phyloP scores from a whole-genome alignment of 2,113 vertebrate species.

The Tachysurus vachellii region DNA sequence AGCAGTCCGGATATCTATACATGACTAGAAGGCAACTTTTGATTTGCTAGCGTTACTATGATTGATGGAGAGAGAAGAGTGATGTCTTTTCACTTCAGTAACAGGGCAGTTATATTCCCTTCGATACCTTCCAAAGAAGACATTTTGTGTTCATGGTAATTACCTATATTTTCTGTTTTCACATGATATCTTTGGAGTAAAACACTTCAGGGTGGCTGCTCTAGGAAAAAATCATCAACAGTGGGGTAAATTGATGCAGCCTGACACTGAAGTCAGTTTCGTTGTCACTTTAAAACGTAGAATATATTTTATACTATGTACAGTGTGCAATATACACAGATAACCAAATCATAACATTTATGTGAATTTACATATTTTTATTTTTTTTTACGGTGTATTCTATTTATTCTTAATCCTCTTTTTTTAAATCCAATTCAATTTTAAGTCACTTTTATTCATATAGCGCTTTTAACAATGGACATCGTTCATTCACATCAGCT shows the following conservation, averaged over 20 bases:
- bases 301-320: too few relatives aligned
- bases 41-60: neutral
- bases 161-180: neutral
- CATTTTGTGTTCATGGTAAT: neutral
- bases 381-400: too few relatives aligned
- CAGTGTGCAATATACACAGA: too few relatives aligned
- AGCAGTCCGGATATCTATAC: neutral
- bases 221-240: neutral
- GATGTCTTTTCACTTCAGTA: neutral
- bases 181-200: neutral
- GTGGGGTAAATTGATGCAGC: neutral
- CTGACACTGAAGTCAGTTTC: neutral
- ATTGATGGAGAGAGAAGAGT: neutral
- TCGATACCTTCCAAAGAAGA: neutral
- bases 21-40: neutral
- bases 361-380: too few relatives aligned
- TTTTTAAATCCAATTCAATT: too few relatives aligned
- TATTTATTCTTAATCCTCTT: too few relatives aligned
- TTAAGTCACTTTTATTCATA: too few relatives aligned
- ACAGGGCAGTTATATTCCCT: neutral
- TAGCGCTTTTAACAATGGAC: too few relatives aligned
- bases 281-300: too few relatives aligned
- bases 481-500: too few relatives aligned
- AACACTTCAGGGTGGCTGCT: neutral
- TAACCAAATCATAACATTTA: too few relatives aligned